phyloP scores from a whole-genome alignment of 2,888 invertebrate species.

The Philaethria dido region DNA sequence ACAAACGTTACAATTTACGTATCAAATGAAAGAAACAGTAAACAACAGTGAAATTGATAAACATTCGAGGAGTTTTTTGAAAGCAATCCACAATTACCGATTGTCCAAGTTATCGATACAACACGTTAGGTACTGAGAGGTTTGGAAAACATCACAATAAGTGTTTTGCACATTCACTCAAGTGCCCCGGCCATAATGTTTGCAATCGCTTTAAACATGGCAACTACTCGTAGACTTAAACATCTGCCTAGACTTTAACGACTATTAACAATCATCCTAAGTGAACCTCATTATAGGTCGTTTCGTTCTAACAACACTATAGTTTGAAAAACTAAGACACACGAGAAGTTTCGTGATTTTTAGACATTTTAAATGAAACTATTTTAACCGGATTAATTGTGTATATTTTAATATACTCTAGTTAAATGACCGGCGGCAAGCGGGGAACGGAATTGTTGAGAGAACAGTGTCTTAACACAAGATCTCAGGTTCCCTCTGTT shows the following conservation, averaged over 20 bases:
- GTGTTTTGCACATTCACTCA: constrained; percentile 65
- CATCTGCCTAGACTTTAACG: not conserved
- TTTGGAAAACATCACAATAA: constrained; percentile 55
- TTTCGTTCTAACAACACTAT: not conserved
- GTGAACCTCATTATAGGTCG: not conserved
- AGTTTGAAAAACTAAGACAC: no score
- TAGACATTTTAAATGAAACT: no score
- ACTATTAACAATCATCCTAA: not conserved
- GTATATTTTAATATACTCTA: no score
- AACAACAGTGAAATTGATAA: constrained; percentile 18
- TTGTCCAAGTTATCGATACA: constrained; percentile 35
- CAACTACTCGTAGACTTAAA: constrained; percentile 2
- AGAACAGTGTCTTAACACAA: no score
- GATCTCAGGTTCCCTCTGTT: no score
- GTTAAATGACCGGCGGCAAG: no score
- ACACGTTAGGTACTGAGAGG: constrained; percentile 26
- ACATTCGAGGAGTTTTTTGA: constrained; percentile 20
- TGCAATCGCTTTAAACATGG: constrained; percentile 26
- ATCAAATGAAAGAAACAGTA: constrained; percentile 11
- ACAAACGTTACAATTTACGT: not conserved
- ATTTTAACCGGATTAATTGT: no score
- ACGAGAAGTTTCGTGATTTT: no score
- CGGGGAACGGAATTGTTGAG: no score
- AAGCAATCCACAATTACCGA: constrained; percentile 17
- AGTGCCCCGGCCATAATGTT: constrained; percentile 55